Percentiles rank a stretch among this genome's conserved stretches.
Conservation (phyloP, 2,888 invertebrate species). For the Acanthosepion pharaonis region DNA sequence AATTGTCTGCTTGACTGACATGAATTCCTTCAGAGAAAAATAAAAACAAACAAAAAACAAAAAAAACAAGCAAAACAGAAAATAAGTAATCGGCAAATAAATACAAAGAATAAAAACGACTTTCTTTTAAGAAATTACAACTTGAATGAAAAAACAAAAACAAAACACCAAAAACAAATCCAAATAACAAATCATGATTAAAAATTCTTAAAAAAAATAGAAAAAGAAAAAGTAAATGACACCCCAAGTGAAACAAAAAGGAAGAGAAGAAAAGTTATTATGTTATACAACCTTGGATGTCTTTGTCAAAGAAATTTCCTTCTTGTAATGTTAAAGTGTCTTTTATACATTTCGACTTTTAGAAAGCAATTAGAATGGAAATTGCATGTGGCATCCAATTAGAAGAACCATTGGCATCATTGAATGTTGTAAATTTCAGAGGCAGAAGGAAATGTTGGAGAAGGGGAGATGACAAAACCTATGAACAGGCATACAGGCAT, state of each 20-base stretch:
- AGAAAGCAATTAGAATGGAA: conserved; percentile 21
- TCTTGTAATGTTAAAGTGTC: neutral
- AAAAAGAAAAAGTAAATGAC: neutral
- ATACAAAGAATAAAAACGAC: neutral
- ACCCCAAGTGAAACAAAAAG: neutral
- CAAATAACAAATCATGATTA: no score
- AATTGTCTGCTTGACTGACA: no score
- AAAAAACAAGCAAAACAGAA: neutral
- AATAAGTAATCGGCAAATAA: neutral
- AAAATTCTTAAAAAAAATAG: neutral
- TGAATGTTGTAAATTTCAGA: neutral
- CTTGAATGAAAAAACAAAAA: neutral
- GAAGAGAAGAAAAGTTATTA: neutral
- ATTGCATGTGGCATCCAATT: conserved; percentile 33
- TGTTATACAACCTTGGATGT: neutral
- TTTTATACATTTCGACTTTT: neutral
- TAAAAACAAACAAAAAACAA: no score
- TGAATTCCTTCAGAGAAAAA: no score
- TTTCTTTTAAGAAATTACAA: neutral
- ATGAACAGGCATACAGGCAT: neutral
- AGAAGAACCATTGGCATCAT: conserved; percentile 8
- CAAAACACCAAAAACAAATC: neutral
- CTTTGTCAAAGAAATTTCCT: conserved; percentile 14
- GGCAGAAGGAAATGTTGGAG: neutral
- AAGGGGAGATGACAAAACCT: neutral